Base-by-base conservation (phyloP, 2,113 vertebrate genomes). In the Eonycteris spelaea region DNA sequence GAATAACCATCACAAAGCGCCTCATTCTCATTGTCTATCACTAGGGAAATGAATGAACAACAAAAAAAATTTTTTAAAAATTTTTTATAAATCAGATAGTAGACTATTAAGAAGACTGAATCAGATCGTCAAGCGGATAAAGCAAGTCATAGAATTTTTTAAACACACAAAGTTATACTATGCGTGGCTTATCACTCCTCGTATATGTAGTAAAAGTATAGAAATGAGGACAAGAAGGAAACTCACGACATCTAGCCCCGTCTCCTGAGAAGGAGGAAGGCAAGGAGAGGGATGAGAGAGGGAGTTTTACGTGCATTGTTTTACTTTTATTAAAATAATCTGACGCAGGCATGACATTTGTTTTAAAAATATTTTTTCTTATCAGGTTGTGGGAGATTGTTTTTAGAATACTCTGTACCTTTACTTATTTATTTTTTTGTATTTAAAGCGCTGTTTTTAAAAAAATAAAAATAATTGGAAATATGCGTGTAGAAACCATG, bases 141-240 rank as follows among this genome's bases (percentile, higher is more conserved):
- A 59, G 33, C 40, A 53, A 35, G 26, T 5, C 1, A 53, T 19
- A n/a, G 59, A 80, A 88, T 73, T 61, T 88, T 28, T 30, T 28
- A 40, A 21, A 26, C 26, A 38, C 13, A 35, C 8, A 6, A 7
- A 2, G 24, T 10, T 40, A 45, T 6, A 21, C 14, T 38, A 0
- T 1, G 2, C 4, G 8, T 51, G 43, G 30, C 53, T 74, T 6
- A 6, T 10, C n/a, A 30, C 21, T 13, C 19, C 57, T 15, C 6
- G 16, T 0, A 11, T 11, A 6, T 0, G 0, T 7, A 48, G 22
- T 9, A 3, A 22, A 74, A 22, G 6, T 10, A 2, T 3, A 26
- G 63, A 90, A 45, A 45, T 0, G 6, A 40, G 57, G 43, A 15
- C 28, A 40, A 21, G 59, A 77, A 91, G 67, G 18, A 73, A 6